These are phyloP conservation scores for Erebia palarica DNA, from an alignment of 2,888 invertebrate genomes.

Conservation along the genomic window DNA sequence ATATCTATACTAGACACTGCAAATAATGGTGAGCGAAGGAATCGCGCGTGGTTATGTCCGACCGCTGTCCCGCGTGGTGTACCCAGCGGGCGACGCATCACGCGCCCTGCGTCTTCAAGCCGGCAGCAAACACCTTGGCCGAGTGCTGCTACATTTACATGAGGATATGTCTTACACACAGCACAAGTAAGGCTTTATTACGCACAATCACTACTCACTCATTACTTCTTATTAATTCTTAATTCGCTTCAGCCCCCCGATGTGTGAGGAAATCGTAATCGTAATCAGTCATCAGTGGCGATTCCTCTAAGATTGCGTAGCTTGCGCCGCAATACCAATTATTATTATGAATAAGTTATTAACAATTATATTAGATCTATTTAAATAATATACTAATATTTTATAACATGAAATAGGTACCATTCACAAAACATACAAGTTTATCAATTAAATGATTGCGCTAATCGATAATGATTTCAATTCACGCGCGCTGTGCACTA, in stretches of 20 bases:
- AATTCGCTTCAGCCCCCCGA: background rate
- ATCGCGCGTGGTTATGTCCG: slow-evolving; percentile 58
- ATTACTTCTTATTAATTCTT: background rate
- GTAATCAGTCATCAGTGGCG: too few species aligned
- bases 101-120: slow-evolving; percentile 58
- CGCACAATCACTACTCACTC: background rate
- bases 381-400: too few species aligned
- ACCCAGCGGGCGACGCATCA: slow-evolving; percentile 47
- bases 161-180: slow-evolving; percentile 34
- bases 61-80: slow-evolving; percentile 57
- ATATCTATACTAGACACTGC: slow-evolving; percentile 44
- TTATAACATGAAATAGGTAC: too few species aligned
- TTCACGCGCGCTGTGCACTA: too few species aligned
- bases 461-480: too few species aligned
- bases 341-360: too few species aligned
- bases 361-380: too few species aligned
- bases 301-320: too few species aligned
- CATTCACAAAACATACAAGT: too few species aligned
- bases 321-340: too few species aligned
- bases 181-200: slow-evolving; percentile 41
- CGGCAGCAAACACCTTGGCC: slow-evolving; percentile 48
- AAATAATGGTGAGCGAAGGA: slow-evolving; percentile 53
- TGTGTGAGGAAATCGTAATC: too few species aligned
- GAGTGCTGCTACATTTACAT: slow-evolving; percentile 52
- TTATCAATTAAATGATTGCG: too few species aligned